Conservation (phyloP, 2,888 invertebrate species). For the Tanytarsus gracilentus region DNA sequence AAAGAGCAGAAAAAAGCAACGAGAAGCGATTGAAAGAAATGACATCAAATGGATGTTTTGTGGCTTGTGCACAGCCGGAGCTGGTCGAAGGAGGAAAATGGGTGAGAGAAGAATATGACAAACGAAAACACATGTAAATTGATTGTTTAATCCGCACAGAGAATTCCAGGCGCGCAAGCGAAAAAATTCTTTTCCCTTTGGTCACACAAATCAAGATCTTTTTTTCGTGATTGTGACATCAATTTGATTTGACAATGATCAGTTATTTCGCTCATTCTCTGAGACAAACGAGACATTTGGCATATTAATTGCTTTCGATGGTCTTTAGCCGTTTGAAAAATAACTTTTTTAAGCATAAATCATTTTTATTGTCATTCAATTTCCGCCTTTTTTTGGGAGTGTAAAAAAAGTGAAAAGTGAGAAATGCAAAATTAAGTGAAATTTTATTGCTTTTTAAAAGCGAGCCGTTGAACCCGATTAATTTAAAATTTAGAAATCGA, state of each 20-base stretch:
- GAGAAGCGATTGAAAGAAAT: conserved; percentile 12
- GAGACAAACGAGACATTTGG: no score
- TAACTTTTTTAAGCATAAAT: no score
- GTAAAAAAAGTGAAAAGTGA: neutral
- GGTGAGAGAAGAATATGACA: conserved; percentile 10
- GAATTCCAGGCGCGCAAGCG: conserved; percentile 2
- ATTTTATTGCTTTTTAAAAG: conserved; percentile 14
- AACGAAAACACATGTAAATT: conserved; percentile 27
- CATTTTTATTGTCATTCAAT: no score
- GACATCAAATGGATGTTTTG: conserved; percentile 18
- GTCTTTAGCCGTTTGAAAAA: no score
- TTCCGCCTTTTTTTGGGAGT: no score
- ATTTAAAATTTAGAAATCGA: no score
- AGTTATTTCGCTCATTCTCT: neutral
- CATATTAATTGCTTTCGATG: no score
- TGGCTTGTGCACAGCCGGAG: conserved; percentile 7
- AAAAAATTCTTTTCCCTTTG: neutral
- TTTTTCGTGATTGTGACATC: conserved; percentile 2
- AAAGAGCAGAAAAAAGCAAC: neutral
- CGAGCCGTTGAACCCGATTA: no score
- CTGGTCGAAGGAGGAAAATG: conserved; percentile 6
- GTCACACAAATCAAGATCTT: conserved; percentile 4
- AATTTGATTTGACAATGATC: conserved; percentile 24
- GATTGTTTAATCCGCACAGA: conserved; percentile 25
- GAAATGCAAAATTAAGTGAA: neutral